Evolutionary conservation across 1,140 invertebrate genomes (phyloP).

Genomic region (Lineus longissimus): DNA sequence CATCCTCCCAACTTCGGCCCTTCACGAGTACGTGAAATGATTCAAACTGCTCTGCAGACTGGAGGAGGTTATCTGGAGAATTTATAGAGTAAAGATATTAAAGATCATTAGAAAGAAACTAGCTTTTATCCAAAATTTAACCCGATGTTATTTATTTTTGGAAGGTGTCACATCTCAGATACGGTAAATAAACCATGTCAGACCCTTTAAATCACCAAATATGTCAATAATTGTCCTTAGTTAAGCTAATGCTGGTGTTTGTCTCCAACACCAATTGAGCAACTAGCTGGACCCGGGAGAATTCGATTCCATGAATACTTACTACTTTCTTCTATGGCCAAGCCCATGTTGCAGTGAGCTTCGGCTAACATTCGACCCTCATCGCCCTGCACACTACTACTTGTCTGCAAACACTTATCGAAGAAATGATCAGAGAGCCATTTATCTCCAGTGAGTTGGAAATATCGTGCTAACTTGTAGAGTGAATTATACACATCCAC

Average conservation of each 20-base stretch:
- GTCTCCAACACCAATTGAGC: no score
- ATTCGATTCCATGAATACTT: conserved; percentile 5
- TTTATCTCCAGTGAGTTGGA: conserved; percentile 44
- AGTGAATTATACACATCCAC: conserved; percentile 34
- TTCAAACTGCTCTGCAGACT: conserved; percentile 48
- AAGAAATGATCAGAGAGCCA: conserved; percentile 53
- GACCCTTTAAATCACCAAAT: neutral
- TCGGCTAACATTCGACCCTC: conserved; percentile 40
- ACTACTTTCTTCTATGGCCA: conserved; percentile 46
- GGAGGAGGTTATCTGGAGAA: conserved; percentile 34
- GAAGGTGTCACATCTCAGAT: no score
- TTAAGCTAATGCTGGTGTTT: no score
- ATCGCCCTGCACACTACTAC: conserved; percentile 29
- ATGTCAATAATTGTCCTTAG: neutral
- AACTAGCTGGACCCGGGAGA: neutral
- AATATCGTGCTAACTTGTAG: conserved; percentile 41
- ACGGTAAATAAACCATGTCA: neutral
- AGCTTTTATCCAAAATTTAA: neutral
- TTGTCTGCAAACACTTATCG: conserved; percentile 38
- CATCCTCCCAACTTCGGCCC: conserved; percentile 30
- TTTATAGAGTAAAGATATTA: conserved; percentile 7
- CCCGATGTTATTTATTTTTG: no score
- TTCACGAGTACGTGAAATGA: conserved; percentile 37
- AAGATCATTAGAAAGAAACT: neutral
- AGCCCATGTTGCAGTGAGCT: conserved; percentile 46